Base-by-base conservation (phyloP, 2,888 invertebrate species). In the Heterodera filipjevi region DNA sequence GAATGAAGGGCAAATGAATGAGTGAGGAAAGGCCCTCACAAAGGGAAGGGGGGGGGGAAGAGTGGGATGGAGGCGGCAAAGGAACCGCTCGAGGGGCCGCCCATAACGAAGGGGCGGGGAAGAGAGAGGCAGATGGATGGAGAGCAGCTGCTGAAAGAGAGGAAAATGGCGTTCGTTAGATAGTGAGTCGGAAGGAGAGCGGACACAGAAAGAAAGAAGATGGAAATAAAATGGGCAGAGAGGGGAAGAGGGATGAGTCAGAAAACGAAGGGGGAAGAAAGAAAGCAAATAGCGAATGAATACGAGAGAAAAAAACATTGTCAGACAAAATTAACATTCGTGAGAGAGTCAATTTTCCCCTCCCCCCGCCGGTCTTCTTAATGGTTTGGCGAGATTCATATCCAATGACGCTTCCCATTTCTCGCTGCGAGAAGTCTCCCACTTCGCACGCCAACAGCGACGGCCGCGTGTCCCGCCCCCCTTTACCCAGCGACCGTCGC, bases 61-160 rank as follows among this genome's bases (percentile, higher is more conserved):
- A 22, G 64, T 12, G 64, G 64, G 16, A 64, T 12, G 6, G n/a
- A n/a, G n/a, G n/a, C n/a, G n/a, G 68, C 33, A 35, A 68, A 68
- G 68, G 68, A n/a, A 68, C 68, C 32, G 59, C 59, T 59, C 59
- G 59, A 59, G 27, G 59, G 59, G 59, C 59, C 59, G 59, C 59
- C 59, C 59, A n/a, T 59, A n/a, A 59, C 27, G 59, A 59, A 10
- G 59, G 59, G 27, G 59, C 6, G 27, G n/a, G 27, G 6, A 27
- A 59, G 59, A 59, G 53, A 59, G n/a, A n/a, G 12, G 5, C 1
- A 6, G 27, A 59, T 27, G n/a, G 3, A 6, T 10, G 59, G 59
- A 59, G 59, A 59, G 27, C n/a, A 27, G 27, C n/a, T 22, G 6
- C n/a, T 0, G 59, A 59, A 59, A 27, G 22, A 27, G n/a, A n/a